Base-by-base conservation (phyloP, 1,140 invertebrate species). In the Fopius arisanus region DNA sequence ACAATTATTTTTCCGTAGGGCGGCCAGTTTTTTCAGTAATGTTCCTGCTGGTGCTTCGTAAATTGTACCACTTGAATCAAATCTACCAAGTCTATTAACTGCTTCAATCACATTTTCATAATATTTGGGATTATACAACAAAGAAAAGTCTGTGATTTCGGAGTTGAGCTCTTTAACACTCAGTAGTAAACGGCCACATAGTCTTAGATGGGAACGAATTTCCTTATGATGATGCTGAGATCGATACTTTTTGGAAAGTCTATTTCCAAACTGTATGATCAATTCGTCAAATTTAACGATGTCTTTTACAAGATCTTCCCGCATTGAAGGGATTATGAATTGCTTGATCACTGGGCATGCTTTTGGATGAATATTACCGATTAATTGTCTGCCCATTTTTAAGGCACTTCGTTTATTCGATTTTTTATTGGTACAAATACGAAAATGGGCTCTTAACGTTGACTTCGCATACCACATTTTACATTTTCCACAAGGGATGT, bases 41-140 rank as follows among this genome's bases (percentile, higher is more conserved):
- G 73, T 70, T 5, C 73, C 73, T 12, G 73, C 43, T 26, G 73
- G 73, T 1, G 67, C 29, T 28, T 41, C 26, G 26, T 40, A 74
- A 0, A 21, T 40, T 19, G 51, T 28, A 7, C 19, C 26, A n/a
- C n/a, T 40, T 28, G 23, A 10, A 33, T 74, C 31, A 10, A 63
- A 16, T 4, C 54, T 23, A 9, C 43, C 73, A 43, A 63, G 33
- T 3, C 41, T 40, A 10, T 62, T 31, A 6, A 70, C 73, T 0
- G 67, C 73, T 41, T 12, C 2, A 41, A 74, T 12, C 3, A 41
- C 16, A 28, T 65, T 31, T n/a, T 43, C 41, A 43, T 43, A 43
- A 43, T n/a, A 43, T 43, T 43, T 43, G 12, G 41, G 41, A 29
- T 33, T 3, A 14, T n/a, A 43, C 41, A 43, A 12, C 14, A 12